phyloP scores from a whole-genome alignment of 2,797 vertebrate genomes.

The Rhincodon typus region DNA sequence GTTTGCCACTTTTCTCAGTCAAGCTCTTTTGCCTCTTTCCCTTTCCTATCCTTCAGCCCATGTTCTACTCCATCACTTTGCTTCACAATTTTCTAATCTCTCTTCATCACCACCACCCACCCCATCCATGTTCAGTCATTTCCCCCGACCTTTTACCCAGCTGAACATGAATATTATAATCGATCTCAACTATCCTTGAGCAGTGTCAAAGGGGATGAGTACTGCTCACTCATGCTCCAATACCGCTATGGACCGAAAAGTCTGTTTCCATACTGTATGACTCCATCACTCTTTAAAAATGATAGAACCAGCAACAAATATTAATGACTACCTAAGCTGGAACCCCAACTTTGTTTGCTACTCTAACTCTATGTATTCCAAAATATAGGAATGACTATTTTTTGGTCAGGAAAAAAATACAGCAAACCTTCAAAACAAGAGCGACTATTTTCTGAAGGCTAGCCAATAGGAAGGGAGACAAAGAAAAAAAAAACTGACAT shows the following conservation, averaged over 20 bases:
- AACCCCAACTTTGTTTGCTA: background rate
- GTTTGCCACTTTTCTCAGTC: background rate
- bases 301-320: background rate
- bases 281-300: too few relatives aligned
- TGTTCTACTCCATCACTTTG: background rate
- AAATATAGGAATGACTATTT: background rate
- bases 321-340: background rate
- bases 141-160: too few relatives aligned
- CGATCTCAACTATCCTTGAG: background rate
- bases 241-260: background rate
- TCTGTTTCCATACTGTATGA: too few relatives aligned
- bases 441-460: background rate
- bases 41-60: background rate
- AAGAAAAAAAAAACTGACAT: background rate
- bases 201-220: background rate
- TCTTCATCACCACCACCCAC: background rate
- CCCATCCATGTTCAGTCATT: background rate
- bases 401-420: background rate
- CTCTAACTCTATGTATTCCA: background rate
- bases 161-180: too few relatives aligned
- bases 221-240: background rate
- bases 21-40: background rate
- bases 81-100: background rate
- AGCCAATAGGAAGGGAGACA: background rate
- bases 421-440: background rate